Evolutionary conservation across 2,113 vertebrate species (phyloP).

Genomic region (Erythrolamprus reginae): DNA sequence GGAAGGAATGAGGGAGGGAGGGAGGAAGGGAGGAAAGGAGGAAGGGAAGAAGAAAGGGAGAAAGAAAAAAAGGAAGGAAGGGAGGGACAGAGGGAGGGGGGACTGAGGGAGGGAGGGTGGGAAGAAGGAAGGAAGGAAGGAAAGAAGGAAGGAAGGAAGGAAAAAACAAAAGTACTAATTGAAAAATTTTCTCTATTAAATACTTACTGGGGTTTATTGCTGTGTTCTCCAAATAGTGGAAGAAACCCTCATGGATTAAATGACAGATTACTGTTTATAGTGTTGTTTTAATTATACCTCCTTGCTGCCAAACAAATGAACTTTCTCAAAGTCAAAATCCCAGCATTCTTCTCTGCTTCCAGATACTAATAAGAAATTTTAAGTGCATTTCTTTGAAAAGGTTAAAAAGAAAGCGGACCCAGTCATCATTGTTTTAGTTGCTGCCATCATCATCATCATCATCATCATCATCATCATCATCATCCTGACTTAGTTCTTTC

Average conservation of each 20-base stretch:
- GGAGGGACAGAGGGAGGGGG: too few relatives aligned
- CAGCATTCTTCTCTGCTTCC: conserved; percentile 1
- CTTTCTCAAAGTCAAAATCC: conserved; percentile 22
- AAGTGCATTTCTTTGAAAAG: background rate
- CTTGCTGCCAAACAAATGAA: conserved; percentile 14
- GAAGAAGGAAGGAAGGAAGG: background rate
- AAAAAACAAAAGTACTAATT: conserved; percentile 5
- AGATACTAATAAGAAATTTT: background rate
- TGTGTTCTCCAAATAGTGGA: background rate
- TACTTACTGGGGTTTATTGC: background rate
- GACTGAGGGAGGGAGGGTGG: too few relatives aligned
- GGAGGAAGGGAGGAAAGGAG: too few relatives aligned
- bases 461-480: background rate
- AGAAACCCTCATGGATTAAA: conserved; percentile 17
- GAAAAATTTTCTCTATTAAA: background rate
- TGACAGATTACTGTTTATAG: background rate
- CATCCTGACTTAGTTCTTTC: background rate
- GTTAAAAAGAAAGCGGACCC: conserved; percentile 8
- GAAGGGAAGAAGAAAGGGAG: too few relatives aligned
- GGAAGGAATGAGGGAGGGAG: too few relatives aligned
- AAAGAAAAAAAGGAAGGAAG: too few relatives aligned
- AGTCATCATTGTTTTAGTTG: background rate
- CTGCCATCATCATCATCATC: conserved; percentile 1
- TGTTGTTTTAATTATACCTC: conserved; percentile 15
- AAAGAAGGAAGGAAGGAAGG: background rate